Evolutionary conservation across 1,140 invertebrate species (phyloP).

Genomic region (Trinorchestia longiramus): DNA sequence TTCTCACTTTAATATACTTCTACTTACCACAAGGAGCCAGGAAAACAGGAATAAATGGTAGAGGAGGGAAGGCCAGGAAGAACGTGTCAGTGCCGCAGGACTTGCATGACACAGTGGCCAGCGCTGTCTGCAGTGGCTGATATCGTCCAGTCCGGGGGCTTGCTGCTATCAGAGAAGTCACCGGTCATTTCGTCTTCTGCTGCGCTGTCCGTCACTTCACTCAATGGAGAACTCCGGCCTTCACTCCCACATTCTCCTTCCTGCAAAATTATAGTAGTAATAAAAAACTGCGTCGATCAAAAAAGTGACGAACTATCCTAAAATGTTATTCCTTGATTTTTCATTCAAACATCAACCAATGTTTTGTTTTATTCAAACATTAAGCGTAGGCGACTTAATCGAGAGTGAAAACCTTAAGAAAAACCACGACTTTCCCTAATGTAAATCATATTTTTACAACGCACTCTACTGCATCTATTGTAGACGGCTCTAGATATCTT

Average conservation of each 20-base stretch:
- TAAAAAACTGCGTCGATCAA: too few relatives aligned
- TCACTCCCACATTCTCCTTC: conserved; percentile 58
- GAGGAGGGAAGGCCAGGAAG: background rate
- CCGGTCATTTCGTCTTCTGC: conserved; percentile 62
- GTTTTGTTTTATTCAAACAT: too few relatives aligned
- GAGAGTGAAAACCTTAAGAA: too few relatives aligned
- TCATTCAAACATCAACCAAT: too few relatives aligned
- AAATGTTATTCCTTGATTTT: too few relatives aligned
- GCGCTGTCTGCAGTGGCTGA: conserved; percentile 63
- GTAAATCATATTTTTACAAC: too few relatives aligned
- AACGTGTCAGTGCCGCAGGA: conserved; percentile 63
- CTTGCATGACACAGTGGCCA: conserved; percentile 64
- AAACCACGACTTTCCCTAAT: too few relatives aligned
- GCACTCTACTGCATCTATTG: too few relatives aligned
- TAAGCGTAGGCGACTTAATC: too few relatives aligned
- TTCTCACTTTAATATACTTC: background rate
- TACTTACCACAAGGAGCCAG: background rate
- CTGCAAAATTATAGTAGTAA: background rate
- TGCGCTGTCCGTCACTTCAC: conserved; percentile 66
- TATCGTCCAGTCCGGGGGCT: conserved; percentile 65
- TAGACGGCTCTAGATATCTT: too few relatives aligned
- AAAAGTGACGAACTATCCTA: too few relatives aligned
- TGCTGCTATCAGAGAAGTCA: conserved; percentile 57
- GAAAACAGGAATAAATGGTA: background rate
- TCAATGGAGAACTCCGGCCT: conserved; percentile 64